A percentile compares a stretch with the other conserved stretches of the same genome.
Conservation (phyloP, 2,113 vertebrate species). For the Patagioenas fasciata region DNA sequence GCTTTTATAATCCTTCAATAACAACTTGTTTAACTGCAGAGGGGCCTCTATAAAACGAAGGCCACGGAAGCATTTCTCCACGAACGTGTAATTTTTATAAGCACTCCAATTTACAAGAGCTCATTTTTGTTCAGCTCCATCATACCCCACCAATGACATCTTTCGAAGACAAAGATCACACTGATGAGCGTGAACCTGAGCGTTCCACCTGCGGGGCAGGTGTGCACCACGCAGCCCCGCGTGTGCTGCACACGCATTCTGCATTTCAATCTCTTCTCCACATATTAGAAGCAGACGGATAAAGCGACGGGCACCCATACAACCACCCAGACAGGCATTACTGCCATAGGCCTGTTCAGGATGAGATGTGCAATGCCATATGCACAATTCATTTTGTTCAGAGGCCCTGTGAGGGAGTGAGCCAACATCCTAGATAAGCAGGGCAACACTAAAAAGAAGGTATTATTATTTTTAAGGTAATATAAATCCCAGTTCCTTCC, state of each 20-base stretch:
- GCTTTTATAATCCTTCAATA: neutral
- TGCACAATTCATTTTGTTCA: neutral
- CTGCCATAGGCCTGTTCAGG: neutral
- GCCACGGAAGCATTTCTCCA: neutral
- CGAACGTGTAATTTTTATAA: neutral
- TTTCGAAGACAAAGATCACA: neutral
- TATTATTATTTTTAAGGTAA: slow-evolving; percentile 11
- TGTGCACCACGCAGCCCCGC: rapidly evolving
- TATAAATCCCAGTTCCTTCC: neutral
- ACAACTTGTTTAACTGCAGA: neutral
- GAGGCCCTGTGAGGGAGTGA: neutral
- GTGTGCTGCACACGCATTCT: rapidly evolving
- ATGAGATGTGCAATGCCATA: neutral
- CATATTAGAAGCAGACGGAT: neutral
- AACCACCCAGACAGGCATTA: neutral
- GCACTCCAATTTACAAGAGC: neutral
- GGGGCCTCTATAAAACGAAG: neutral
- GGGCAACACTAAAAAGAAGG: neutral
- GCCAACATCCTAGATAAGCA: neutral
- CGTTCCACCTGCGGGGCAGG: neutral
- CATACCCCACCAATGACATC: neutral
- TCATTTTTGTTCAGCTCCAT: neutral
- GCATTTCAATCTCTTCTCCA: neutral
- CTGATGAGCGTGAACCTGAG: neutral
- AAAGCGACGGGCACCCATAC: neutral